phyloP scores from a whole-genome alignment of 1,140 invertebrate genomes.

The Drosophila subpulchrella region DNA sequence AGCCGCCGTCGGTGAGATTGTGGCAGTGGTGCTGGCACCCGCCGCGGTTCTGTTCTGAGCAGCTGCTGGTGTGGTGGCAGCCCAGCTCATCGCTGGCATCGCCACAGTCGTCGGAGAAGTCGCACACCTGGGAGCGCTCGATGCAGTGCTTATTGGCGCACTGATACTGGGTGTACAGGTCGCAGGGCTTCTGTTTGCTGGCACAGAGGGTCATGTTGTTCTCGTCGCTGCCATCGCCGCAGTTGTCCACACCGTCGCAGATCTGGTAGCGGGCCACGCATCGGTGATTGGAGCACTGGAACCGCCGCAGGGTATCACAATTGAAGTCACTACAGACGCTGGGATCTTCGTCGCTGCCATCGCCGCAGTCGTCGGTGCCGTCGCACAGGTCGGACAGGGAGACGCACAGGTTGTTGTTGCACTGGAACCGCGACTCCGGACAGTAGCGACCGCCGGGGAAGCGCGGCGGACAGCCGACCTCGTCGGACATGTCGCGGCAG shows the following conservation, averaged over 20 bases:
- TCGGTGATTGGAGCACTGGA: conserved; percentile 95
- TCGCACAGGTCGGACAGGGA: conserved; percentile 94
- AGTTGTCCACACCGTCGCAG: conserved; percentile 91
- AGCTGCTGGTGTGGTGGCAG: conserved; percentile 92
- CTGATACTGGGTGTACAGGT: conserved; percentile 91
- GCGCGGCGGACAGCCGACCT: conserved; percentile 95
- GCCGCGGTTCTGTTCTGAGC: conserved; percentile 89
- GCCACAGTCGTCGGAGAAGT: conserved; percentile 86
- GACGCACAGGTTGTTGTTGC: conserved; percentile 96
- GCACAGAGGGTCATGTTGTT: conserved; percentile 95
- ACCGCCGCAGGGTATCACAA: conserved; percentile 91
- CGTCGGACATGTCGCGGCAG: conserved; percentile 96
- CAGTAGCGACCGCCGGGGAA: conserved; percentile 94
- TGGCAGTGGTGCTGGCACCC: conserved; percentile 97
- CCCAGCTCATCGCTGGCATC: conserved; percentile 95
- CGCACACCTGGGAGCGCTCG: conserved; percentile 91
- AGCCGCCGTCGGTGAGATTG: conserved; percentile 92
- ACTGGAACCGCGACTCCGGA: conserved; percentile 95
- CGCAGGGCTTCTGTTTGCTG: conserved; percentile 89
- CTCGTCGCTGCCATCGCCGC: conserved; percentile 96
- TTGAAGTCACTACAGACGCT: conserved; percentile 92
- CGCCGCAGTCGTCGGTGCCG: conserved; percentile 94
- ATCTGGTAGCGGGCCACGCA: conserved; percentile 94
- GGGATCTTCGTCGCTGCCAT: conserved; percentile 94
- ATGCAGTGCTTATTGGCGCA: conserved; percentile 97